Evolutionary conservation across 2,113 vertebrate species (phyloP), one percentile per base, ranked within the genome.

Genomic region (Osmerus mordax): DNA sequence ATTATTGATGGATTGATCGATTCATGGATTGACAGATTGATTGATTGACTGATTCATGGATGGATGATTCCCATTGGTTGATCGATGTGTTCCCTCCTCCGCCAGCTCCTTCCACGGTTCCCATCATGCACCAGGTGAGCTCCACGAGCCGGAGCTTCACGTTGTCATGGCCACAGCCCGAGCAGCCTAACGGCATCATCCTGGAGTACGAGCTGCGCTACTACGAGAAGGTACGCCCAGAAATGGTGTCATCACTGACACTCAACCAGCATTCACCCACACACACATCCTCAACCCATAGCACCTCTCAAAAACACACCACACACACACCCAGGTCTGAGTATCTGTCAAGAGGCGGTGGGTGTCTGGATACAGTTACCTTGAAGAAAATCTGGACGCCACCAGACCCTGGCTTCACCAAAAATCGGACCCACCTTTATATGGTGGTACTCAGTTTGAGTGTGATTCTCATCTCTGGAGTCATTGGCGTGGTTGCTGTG

Each of bases 71-170:
- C 12, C 9, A 14, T 65, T 18, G 28, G 7, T 13, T n/a, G 11
- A 41, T 47, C 18, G 41, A 13, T 58, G 9, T 23, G 12, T 55
- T 0, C 62, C 90, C 78, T 90, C 32, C 73, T 70, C 68, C 62
- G 21, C 77, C 93, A 98, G 96, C 96, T 72, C 96, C 96, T 23
- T 98, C 96, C 56, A 94, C 89, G 0, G 96, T 98, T 84, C 95
- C 95, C 88, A 96, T 98, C 87, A 96, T 98, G 96, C 96, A 98
- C 91, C 96, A 98, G 88, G 95, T 98, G 84, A 96, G 96, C 72
- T 96, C 96, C 76, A 98, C 96, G 0, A 97, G 96, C 93, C 94
- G 93, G 87, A 96, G 95, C 90, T 98, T 98, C 91, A 98, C 95
- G 0, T 78, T 98, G 80, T 98, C 96, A 12, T 98, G 96, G 96